phyloP scores from a whole-genome alignment of 2,797 vertebrate species.

The Squalus acanthias region DNA sequence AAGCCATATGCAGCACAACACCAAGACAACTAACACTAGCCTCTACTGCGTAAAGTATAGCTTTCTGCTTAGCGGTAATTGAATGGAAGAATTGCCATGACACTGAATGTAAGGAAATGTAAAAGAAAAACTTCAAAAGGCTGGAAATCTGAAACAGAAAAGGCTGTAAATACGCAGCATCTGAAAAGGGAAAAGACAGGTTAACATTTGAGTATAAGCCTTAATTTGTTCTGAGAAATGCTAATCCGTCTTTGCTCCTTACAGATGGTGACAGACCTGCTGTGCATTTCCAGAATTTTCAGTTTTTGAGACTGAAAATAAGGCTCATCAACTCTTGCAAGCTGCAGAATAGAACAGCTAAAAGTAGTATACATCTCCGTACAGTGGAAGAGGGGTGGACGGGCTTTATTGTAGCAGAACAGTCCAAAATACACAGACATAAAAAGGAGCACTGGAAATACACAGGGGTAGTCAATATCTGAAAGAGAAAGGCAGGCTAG shows the following conservation, averaged over 20 bases:
- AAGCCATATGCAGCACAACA: not conserved
- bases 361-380: not conserved
- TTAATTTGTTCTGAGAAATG: not conserved
- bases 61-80: not conserved
- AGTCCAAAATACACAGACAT: not conserved
- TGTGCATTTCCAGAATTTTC: not conserved
- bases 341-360: not conserved
- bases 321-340: not conserved
- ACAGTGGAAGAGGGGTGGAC: not conserved
- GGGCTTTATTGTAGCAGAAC: not conserved
- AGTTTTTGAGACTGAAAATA: not conserved
- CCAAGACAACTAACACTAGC: too few species aligned
- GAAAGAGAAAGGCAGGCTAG: not conserved
- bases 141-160: not conserved
- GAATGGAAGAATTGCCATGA: not conserved
- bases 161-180: not conserved
- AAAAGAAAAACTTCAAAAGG: not conserved
- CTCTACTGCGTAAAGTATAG: not conserved
- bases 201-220: not conserved
- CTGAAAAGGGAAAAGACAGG: not conserved
- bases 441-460: not conserved
- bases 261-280: not conserved
- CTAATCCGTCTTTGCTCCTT: not conserved
- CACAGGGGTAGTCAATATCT: not conserved
- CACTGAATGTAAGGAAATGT: not conserved